Conservation (phyloP, 2,113 vertebrate species). For the Acrocephalus kingi region DNA sequence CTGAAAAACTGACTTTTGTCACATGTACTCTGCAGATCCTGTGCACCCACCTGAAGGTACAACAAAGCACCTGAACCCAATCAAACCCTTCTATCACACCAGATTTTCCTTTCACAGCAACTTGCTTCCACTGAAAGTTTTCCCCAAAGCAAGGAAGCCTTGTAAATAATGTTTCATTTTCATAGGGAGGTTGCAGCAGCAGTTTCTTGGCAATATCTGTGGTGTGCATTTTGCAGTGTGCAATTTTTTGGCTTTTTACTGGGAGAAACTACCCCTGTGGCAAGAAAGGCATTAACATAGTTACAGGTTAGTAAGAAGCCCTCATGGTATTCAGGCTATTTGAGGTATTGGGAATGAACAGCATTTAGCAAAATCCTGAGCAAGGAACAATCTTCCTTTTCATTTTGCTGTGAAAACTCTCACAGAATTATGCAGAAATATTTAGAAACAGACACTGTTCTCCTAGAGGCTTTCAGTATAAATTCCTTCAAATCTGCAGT, state of each 20-base stretch:
- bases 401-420: neutral
- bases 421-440: neutral
- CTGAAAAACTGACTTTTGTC: neutral
- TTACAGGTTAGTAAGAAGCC: slow-evolving; percentile 1
- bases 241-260: neutral
- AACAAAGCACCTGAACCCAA: neutral
- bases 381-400: neutral
- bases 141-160: neutral
- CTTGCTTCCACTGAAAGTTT: neutral
- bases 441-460: neutral
- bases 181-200: neutral
- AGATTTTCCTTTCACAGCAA: neutral
- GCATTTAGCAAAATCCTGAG: neutral
- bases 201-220: neutral
- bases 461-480: neutral
- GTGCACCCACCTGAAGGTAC: neutral
- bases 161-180: neutral
- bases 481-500: neutral
- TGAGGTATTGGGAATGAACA: slow-evolving; percentile 2
- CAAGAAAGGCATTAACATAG: neutral
- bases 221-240: neutral
- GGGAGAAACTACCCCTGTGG: neutral
- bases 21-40: neutral
- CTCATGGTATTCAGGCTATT: neutral
- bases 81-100: neutral